Evolutionary conservation across 2,797 vertebrate species (phyloP).

Genomic region (Coilia nasus): DNA sequence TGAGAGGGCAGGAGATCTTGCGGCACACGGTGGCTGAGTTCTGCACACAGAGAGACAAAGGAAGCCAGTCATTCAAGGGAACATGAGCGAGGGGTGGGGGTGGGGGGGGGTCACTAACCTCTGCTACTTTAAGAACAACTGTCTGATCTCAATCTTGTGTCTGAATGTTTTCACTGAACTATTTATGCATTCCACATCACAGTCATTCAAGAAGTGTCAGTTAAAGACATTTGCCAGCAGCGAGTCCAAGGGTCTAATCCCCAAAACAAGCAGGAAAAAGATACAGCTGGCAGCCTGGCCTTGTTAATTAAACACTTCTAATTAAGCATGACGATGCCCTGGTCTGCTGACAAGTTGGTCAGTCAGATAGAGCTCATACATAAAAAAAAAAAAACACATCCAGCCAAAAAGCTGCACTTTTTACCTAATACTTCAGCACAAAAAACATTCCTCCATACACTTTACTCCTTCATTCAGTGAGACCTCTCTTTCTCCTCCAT

Average conservation of each 20-base stretch:
- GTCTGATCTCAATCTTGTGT: slow-evolving; percentile 33
- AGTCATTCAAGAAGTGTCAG: neutral
- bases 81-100: neutral
- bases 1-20: slow-evolving; percentile 87
- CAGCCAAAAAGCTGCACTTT: neutral
- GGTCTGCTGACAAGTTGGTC: slow-evolving; percentile 24
- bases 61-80: neutral
- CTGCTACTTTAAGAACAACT: slow-evolving; percentile 28
- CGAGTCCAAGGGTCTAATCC: neutral
- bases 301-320: slow-evolving; percentile 44
- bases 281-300: slow-evolving; percentile 11
- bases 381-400: neutral
- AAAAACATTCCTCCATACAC: neutral
- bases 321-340: slow-evolving; percentile 48
- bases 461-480: neutral
- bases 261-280: slow-evolving; percentile 45
- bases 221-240: neutral
- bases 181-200: slow-evolving; percentile 21
- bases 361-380: neutral
- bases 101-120: neutral
- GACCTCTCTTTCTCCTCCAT: neutral
- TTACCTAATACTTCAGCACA: neutral
- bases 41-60: slow-evolving; percentile 58
- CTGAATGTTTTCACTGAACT: neutral
- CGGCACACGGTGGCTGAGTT: slow-evolving; percentile 87